These are phyloP conservation scores for Lethenteron reissneri DNA, from an alignment of 2,113 vertebrate genomes.

Conservation along the genomic window DNA sequence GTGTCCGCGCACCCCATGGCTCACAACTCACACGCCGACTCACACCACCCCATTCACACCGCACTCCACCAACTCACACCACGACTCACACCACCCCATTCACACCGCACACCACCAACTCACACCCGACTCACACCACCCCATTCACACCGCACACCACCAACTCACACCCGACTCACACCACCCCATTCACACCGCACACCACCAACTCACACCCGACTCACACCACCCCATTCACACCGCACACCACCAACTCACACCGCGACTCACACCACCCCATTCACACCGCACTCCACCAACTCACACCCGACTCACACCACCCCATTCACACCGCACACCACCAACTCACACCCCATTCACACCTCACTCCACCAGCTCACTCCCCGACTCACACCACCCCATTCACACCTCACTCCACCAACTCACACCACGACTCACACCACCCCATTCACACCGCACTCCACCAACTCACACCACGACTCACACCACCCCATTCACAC, in stretches of 20 bases:
- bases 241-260: not conserved
- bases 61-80: too few species aligned
- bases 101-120: too few species aligned
- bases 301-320: not conserved
- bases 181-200: not conserved
- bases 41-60: not conserved
- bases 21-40: conserved; percentile 9
- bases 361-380: not conserved
- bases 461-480: not conserved
- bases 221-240: not conserved
- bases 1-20: not conserved
- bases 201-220: too few species aligned
- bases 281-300: conserved; percentile 5
- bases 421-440: not conserved
- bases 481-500: not conserved
- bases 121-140: too few species aligned
- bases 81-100: not conserved
- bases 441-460: too few species aligned
- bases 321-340: too few species aligned
- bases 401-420: too few species aligned
- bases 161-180: too few species aligned
- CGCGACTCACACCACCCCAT: not conserved
- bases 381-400: not conserved
- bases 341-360: conserved; percentile 4
- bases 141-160: too few species aligned